Conservation (phyloP, 2,797 vertebrate species). For the Synanceia verrucosa region DNA sequence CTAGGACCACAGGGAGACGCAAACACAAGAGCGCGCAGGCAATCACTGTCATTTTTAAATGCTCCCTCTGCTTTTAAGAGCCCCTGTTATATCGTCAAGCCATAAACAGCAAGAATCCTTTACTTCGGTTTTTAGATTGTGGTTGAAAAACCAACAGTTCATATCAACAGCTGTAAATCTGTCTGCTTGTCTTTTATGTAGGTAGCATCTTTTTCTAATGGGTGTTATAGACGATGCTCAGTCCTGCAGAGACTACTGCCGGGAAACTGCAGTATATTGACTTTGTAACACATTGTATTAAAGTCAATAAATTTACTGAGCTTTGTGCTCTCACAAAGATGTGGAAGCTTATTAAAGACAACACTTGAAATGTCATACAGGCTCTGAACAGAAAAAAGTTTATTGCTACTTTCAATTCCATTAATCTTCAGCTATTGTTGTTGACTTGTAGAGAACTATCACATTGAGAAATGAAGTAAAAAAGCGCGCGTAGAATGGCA, state of each 20-base stretch:
- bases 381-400: background rate
- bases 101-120: conserved; percentile 47
- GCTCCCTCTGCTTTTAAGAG: conserved; percentile 41
- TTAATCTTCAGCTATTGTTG: background rate
- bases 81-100: conserved; percentile 31
- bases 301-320: conserved; percentile 18
- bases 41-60: conserved; percentile 48
- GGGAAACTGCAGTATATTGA: conserved; percentile 15
- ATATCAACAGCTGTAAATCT: conserved; percentile 46
- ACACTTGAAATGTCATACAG: background rate
- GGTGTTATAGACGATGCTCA: conserved; percentile 9
- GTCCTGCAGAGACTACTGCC: conserved; percentile 6
- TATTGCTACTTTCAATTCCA: background rate
- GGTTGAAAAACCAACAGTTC: conserved; percentile 25
- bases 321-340: conserved; percentile 7
- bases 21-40: conserved; percentile 7
- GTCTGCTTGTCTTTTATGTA: conserved; percentile 24
- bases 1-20: background rate
- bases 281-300: conserved; percentile 15
- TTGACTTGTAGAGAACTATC: background rate
- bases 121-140: conserved; percentile 35
- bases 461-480: background rate
- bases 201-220: conserved; percentile 41
- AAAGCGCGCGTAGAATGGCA: background rate
- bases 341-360: conserved; percentile 8